Conservation (phyloP, 1,140 invertebrate genomes). For the Gonioctena quinquepunctata region DNA sequence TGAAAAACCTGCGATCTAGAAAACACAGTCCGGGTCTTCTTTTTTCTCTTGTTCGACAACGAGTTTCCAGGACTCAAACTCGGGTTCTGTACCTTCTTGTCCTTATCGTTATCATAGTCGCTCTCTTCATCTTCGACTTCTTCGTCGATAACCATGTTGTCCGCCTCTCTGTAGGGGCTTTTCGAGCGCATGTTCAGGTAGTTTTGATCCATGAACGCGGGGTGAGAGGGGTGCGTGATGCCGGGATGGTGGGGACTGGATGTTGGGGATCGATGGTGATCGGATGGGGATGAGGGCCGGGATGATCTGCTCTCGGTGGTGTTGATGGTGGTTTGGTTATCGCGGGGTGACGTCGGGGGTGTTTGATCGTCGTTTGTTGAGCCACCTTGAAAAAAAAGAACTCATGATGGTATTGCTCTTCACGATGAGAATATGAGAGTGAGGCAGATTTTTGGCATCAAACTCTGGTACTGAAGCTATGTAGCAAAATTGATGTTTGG, state of each 20-base stretch:
- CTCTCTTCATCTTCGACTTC: conserved; percentile 72
- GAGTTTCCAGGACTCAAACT: conserved; percentile 58
- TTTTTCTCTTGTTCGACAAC: conserved; percentile 82
- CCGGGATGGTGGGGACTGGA: conserved; percentile 47
- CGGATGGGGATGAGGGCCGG: conserved; percentile 55
- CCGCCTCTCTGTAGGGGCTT: conserved; percentile 53
- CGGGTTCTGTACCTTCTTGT: conserved; percentile 62
- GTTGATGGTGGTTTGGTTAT: conserved; percentile 51
- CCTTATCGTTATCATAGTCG: conserved; percentile 67
- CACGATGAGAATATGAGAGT: too few species aligned
- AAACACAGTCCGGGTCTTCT: conserved; percentile 98
- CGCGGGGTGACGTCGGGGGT: conserved; percentile 60
- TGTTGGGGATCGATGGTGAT: conserved; percentile 51
- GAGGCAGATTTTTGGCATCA: too few species aligned
- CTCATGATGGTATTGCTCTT: too few species aligned
- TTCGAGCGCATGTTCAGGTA: conserved; percentile 56
- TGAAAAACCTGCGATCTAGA: conserved; percentile 94
- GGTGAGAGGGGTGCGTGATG: conserved; percentile 50
- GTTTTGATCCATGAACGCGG: conserved; percentile 56
- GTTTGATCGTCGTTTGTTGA: conserved; percentile 69
- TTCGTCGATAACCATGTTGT: conserved; percentile 62
- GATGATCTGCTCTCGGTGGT: conserved; percentile 57
- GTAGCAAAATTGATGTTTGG: too few species aligned
- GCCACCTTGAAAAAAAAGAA: conserved; percentile 63
- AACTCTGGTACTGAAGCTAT: too few species aligned